Conservation (phyloP, 2,797 vertebrate species). For the Naso thynnoides region DNA sequence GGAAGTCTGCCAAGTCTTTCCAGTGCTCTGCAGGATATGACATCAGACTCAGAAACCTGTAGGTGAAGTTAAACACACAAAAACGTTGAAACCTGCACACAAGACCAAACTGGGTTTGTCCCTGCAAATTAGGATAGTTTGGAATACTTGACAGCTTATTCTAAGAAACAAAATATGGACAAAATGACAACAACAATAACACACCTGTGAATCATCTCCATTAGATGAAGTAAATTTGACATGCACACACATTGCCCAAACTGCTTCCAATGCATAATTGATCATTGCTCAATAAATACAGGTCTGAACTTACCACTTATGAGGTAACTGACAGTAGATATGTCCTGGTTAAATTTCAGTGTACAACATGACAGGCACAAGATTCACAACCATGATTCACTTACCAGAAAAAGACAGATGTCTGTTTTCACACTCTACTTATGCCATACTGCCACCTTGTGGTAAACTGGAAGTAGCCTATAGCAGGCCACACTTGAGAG, state of each 20-base stretch:
- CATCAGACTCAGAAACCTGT: constrained; percentile 76
- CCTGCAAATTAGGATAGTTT: background rate
- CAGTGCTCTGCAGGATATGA: constrained; percentile 79
- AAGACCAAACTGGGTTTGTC: constrained; percentile 4
- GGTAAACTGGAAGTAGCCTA: constrained; percentile 45
- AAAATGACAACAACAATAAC: too few species aligned
- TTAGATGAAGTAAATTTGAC: background rate
- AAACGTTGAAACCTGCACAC: constrained; percentile 34
- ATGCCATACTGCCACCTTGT: constrained; percentile 70
- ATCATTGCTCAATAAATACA: constrained; percentile 1
- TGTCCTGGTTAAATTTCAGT: background rate
- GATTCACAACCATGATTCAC: background rate
- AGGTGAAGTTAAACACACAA: constrained; percentile 66
- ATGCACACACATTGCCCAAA: background rate
- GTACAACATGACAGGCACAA: background rate
- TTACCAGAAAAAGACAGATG: background rate
- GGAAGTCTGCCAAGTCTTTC: constrained; percentile 78
- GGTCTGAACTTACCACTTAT: background rate
- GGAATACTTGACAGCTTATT: constrained; percentile 2
- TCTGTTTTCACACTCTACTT: background rate
- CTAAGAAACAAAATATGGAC: background rate
- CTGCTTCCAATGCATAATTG: background rate
- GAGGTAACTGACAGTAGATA: background rate
- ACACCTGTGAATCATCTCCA: background rate
- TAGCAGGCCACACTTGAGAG: background rate